These are phyloP conservation scores for Ophioderma brevispina DNA, from an alignment of 35 echinoderm and acorn worm genomes.

Conservation along the genomic window DNA sequence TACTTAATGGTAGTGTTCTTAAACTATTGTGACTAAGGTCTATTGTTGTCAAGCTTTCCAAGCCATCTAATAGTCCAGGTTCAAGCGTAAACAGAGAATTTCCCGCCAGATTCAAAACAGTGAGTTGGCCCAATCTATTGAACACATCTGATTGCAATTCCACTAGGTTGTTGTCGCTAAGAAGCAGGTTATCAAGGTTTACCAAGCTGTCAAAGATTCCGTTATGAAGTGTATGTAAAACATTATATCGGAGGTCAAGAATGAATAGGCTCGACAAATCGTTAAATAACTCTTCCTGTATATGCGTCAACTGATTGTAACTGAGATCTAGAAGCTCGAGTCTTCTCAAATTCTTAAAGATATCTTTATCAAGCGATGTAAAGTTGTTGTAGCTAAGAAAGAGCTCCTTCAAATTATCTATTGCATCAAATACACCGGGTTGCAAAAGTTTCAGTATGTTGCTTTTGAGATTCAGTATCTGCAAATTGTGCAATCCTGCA, in stretches of 20 bases:
- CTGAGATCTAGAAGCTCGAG: neutral
- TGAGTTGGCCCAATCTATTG: neutral
- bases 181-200: neutral
- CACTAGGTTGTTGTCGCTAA: neutral
- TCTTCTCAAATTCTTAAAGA: neutral
- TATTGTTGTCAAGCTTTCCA: neutral
- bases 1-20: neutral
- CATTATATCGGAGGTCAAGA: neutral
- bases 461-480: neutral
- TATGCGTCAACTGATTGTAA: neutral
- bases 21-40: neutral
- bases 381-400: neutral
- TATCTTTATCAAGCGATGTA: neutral
- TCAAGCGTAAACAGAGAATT: neutral
- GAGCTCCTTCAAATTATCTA: neutral
- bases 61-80: neutral
- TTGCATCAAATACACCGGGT: neutral
- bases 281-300: neutral
- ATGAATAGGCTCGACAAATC: neutral
- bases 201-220: neutral
- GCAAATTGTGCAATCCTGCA: neutral
- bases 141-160: neutral
- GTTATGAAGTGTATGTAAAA: neutral
- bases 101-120: neutral
- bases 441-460: neutral